phyloP scores from a whole-genome alignment of 2,888 invertebrate genomes.

The Nomada ferruginata region DNA sequence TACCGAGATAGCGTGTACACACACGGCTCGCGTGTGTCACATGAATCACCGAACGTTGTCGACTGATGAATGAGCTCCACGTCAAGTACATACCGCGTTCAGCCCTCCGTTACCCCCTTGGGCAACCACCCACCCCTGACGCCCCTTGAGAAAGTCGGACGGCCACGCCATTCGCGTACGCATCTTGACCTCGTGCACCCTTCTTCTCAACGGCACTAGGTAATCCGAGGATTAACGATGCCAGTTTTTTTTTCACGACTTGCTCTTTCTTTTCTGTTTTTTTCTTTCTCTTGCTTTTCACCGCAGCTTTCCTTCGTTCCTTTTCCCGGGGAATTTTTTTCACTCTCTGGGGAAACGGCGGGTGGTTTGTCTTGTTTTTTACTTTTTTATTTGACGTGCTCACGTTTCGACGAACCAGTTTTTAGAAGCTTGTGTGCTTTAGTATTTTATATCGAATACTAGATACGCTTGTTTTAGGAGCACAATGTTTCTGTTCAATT shows the following conservation, averaged over 20 bases:
- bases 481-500: background rate
- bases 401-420: background rate
- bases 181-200: slow-evolving; percentile 51
- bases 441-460: background rate
- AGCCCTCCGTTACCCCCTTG: slow-evolving; percentile 15
- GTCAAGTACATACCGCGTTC: slow-evolving; percentile 32
- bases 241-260: background rate
- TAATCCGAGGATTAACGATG: slow-evolving; percentile 35
- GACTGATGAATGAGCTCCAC: slow-evolving; percentile 58
- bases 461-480: background rate
- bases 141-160: background rate
- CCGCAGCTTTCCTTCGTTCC: background rate
- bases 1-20: background rate
- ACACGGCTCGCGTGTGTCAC: slow-evolving; percentile 18
- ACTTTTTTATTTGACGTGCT: background rate
- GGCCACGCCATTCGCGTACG: slow-evolving; percentile 37
- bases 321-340: no score
- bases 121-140: background rate
- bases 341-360: background rate
- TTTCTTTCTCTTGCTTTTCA: background rate
- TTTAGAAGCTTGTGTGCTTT: background rate
- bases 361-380: background rate
- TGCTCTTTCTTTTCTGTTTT: no score
- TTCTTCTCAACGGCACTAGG: background rate
- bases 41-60: slow-evolving; percentile 59